These are phyloP conservation scores for Ctenosaura bakeri DNA, from an alignment of 2,797 vertebrate genomes.

Conservation along the genomic window DNA sequence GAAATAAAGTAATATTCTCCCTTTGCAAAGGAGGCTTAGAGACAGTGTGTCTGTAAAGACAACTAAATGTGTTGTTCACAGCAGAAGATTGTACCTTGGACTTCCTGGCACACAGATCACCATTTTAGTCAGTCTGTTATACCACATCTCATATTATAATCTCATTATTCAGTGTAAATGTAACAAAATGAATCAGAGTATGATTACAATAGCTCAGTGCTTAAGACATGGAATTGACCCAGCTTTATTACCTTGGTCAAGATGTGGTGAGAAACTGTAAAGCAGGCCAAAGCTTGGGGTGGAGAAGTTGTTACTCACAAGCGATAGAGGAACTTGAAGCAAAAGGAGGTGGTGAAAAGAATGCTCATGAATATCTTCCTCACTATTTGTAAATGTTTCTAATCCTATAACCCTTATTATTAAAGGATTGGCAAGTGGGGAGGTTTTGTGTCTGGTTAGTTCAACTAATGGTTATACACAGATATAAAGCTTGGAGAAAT, in stretches of 20 bases:
- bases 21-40: neutral
- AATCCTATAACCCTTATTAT: neutral
- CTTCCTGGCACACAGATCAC: neutral
- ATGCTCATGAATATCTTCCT: neutral
- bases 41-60: neutral
- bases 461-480: neutral
- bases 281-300: neutral
- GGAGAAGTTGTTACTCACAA: neutral
- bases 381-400: neutral
- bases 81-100: neutral
- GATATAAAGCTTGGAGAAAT: neutral
- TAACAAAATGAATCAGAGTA: neutral
- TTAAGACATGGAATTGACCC: neutral
- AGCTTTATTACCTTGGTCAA: neutral
- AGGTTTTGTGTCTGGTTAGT: neutral
- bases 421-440: no score
- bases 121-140: neutral
- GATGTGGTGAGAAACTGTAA: neutral
- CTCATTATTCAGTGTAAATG: neutral
- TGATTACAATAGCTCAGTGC: neutral
- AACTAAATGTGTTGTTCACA: neutral
- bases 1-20: neutral
- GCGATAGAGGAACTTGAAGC: neutral
- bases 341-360: neutral
- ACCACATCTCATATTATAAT: neutral